Evolutionary conservation across 2,888 invertebrate genomes (phyloP), one percentile per base, ranked within the genome.

Genomic region (Agrotis exclamationis): DNA sequence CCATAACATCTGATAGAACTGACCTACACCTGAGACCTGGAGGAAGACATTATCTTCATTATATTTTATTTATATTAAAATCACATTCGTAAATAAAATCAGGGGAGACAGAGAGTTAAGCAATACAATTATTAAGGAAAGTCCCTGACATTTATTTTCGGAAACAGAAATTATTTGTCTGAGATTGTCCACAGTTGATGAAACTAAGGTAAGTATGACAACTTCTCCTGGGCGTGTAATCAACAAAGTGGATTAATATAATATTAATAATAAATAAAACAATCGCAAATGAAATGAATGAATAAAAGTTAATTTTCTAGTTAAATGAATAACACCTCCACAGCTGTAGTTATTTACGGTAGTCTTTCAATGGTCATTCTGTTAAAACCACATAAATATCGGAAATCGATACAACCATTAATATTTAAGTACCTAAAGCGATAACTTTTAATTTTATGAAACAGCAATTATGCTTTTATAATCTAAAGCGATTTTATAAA

Each of bases 321-420:
- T 39, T 16, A n/a, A n/a, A 50, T 48, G 1, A 22, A 14, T 18
- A n/a, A 6, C 11, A 33, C 11, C 13, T 47, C 18, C 14, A 47
- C 33, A 22, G 2, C 24, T 14, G 33, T 7, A 33, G n/a, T 47
- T 33, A 69, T 50, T 33, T 9, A 39, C n/a, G 60, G 28, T 20
- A 73, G 24, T 47, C 11, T 77, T 77, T 72, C 50, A 58, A 13
- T 63, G 57, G 45, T 50, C 57, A 54, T 62, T 74, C 45, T 63
- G 28, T 48, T 60, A 56, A 50, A 59, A 33, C 33, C 63, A 20
- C 51, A 58, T 50, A n/a, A 56, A 79, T 79, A 68, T 77, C 51
- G 66, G 53, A 70, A 81, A 74, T 70, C 63, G 79, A 82, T 73
- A 64, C 39, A 67, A 64, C 66, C 63, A 63, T 71, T 57, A 74